Evolutionary conservation across 2,113 vertebrate genomes (phyloP).

Genomic region (Varanus salvator): DNA sequence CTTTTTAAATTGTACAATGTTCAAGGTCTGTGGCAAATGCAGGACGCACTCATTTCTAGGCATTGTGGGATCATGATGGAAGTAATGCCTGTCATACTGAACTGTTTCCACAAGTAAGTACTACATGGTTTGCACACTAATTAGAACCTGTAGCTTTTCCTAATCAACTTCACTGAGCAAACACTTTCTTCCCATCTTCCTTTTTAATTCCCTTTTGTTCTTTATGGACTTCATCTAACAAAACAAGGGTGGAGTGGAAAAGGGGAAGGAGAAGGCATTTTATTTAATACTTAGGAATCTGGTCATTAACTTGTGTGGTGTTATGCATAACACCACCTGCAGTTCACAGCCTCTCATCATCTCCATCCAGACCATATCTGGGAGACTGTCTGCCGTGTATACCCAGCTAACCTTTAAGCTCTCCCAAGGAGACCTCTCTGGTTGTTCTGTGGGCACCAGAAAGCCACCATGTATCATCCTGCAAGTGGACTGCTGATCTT

Average conservation of each 20-base stretch:
- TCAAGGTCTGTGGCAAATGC: constrained; percentile 33
- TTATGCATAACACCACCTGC: constrained; percentile 47
- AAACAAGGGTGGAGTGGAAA: background rate
- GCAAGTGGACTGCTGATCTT: no score
- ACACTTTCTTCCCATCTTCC: constrained; percentile 31
- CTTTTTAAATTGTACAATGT: constrained; percentile 27
- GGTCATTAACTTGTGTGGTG: background rate
- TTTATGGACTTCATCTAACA: constrained; percentile 37
- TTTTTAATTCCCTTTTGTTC: background rate
- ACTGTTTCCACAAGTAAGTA: constrained; percentile 54
- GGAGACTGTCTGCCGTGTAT: no score
- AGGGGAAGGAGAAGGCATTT: background rate
- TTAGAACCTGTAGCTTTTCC: constrained; percentile 61
- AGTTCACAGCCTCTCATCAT: constrained; percentile 43
- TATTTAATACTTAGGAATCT: constrained; percentile 35
- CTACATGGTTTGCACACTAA: constrained; percentile 38
- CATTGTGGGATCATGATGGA: constrained; percentile 37
- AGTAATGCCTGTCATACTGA: constrained; percentile 46
- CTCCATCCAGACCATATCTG: background rate
- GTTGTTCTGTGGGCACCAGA: no score
- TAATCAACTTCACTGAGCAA: background rate
- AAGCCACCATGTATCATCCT: no score
- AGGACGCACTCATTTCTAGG: background rate
- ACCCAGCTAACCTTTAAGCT: no score
- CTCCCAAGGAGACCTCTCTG: no score